These are phyloP conservation scores for Butorides virescens DNA, from an alignment of 2,113 vertebrate species.

Conservation along the genomic window DNA sequence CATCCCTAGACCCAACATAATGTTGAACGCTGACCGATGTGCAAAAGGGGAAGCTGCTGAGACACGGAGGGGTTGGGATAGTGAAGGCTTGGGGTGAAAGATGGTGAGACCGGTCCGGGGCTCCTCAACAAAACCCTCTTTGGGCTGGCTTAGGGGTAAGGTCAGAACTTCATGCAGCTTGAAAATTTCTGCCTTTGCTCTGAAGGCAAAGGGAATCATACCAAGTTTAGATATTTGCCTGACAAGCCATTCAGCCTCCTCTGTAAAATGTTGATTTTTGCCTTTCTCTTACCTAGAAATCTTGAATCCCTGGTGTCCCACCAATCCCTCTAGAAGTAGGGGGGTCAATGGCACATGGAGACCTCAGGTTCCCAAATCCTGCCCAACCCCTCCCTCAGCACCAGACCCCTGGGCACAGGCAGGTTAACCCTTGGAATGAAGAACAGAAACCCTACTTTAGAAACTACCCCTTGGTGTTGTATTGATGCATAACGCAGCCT, in stretches of 20 bases:
- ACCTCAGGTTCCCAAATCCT: neutral
- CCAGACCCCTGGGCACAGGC: neutral
- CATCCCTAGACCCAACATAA: accelerated
- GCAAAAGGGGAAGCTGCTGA: neutral
- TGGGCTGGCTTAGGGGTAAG: neutral
- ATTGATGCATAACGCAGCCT: neutral
- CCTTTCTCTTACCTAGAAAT: neutral
- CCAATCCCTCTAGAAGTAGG: neutral
- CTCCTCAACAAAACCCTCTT: neutral
- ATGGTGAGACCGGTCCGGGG: neutral
- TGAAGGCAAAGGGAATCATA: neutral
- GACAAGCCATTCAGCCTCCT: neutral
- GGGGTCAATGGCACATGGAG: neutral
- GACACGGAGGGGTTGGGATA: neutral
- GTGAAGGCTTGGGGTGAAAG: neutral
- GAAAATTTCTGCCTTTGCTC: neutral
- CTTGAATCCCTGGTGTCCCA: neutral
- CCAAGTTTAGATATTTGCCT: neutral
- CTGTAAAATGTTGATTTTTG: neutral
- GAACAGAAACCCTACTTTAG: neutral
- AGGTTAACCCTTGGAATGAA: neutral
- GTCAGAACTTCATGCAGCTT: neutral
- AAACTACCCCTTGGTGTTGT: neutral
- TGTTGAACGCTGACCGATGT: neutral
- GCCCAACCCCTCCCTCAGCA: neutral